Conservation (phyloP, 1,140 invertebrate genomes). For the Bombyx mandarina region DNA sequence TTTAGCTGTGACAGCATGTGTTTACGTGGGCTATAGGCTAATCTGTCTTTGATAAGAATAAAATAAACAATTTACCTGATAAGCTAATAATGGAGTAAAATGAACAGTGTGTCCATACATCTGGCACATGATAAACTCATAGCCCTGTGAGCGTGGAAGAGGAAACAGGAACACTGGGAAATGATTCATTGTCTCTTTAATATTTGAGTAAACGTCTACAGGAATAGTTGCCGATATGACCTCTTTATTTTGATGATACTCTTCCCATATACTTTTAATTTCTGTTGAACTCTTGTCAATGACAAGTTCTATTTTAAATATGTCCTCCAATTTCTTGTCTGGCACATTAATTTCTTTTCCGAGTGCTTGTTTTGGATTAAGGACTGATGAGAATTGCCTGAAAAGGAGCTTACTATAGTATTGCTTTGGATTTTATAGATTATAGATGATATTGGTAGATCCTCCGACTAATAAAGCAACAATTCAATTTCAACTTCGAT, state of each 20-base stretch:
- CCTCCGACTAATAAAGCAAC: background rate
- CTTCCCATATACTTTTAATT: constrained; percentile 83
- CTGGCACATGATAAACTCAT: constrained; percentile 90
- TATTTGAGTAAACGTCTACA: constrained; percentile 71
- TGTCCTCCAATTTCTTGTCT: constrained; percentile 75
- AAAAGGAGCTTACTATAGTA: constrained; percentile 17
- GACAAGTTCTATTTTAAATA: constrained; percentile 87
- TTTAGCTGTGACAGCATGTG: too few species aligned
- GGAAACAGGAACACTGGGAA: constrained; percentile 86
- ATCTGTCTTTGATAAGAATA: too few species aligned
- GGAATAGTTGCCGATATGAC: constrained; percentile 81
- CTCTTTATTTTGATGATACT: constrained; percentile 85
- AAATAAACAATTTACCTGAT: constrained; percentile 73
- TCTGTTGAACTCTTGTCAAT: constrained; percentile 81
- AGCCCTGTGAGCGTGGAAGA: constrained; percentile 85
- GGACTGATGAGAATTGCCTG: constrained; percentile 70
- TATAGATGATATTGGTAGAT: background rate
- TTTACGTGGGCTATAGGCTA: too few species aligned
- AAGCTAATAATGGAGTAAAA: constrained; percentile 90
- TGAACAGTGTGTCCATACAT: constrained; percentile 81
- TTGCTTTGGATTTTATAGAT: background rate
- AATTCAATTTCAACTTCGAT: background rate
- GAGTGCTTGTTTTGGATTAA: constrained; percentile 69
- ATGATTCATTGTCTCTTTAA: constrained; percentile 72
- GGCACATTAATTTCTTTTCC: constrained; percentile 37